Conservation (phyloP, 2,797 vertebrate genomes). For the Linurgus olivaceus region DNA sequence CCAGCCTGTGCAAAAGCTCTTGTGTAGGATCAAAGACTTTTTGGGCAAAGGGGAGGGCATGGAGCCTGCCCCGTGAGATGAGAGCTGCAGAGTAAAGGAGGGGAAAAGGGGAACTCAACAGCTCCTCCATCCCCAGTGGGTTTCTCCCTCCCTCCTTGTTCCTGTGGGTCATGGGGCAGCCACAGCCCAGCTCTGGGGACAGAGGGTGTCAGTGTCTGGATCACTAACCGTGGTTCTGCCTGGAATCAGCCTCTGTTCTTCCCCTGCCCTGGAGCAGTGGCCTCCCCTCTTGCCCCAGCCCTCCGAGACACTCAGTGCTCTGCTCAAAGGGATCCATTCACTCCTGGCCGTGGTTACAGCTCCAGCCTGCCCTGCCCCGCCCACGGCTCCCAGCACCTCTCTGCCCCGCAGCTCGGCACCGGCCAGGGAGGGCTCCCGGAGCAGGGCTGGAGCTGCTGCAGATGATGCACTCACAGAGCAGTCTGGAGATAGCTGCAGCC, state of each 20-base stretch:
- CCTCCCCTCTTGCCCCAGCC: background rate
- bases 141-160: background rate
- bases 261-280: background rate
- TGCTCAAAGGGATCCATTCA: background rate
- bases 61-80: background rate
- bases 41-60: background rate
- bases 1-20: conserved; percentile 26
- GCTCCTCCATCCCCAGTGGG: background rate
- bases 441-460: background rate
- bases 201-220: background rate
- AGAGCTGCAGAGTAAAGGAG: background rate
- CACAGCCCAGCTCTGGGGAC: background rate
- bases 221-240: background rate
- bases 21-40: background rate
- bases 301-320: accelerated
- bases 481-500: background rate
- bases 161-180: background rate
- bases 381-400: background rate
- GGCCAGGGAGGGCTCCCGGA: background rate
- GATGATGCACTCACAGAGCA: background rate
- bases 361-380: background rate
- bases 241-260: background rate
- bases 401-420: accelerated
- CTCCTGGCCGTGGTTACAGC: accelerated
- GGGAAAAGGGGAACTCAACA: background rate